Evolutionary conservation across 2,797 vertebrate species (phyloP).

Genomic region (Fringilla coelebs): DNA sequence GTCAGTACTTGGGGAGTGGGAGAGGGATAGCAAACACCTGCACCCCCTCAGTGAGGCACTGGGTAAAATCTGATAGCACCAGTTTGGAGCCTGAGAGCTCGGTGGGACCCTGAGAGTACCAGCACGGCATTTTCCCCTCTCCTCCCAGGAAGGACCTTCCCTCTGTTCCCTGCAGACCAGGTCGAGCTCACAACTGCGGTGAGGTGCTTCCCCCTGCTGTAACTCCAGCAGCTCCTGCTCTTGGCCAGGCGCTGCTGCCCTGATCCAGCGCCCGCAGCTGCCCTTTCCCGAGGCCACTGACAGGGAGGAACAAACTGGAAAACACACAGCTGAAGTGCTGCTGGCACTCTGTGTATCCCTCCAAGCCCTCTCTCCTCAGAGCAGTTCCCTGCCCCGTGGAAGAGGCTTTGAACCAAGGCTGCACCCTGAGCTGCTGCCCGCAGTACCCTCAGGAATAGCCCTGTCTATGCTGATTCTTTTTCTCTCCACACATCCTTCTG

Average conservation of each 20-base stretch:
- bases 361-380: fast-evolving
- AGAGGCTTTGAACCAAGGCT: neutral
- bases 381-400: neutral
- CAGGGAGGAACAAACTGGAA: neutral
- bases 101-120: neutral
- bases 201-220: slow-evolving; percentile 52
- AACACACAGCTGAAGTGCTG: neutral
- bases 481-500: neutral
- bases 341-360: neutral
- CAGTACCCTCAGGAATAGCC: neutral
- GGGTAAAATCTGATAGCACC: slow-evolving; percentile 47
- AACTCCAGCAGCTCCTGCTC: slow-evolving; percentile 14
- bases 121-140: neutral
- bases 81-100: neutral
- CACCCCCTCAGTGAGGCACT: slow-evolving; percentile 83
- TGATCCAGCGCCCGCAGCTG: fast-evolving
- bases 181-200: neutral
- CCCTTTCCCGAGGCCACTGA: neutral
- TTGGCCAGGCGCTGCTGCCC: neutral
- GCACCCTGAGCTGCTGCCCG: neutral
- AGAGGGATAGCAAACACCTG: slow-evolving; percentile 90
- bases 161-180: neutral
- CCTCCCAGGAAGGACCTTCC: neutral
- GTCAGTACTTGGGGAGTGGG: slow-evolving; percentile 85
- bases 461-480: neutral